Base-by-base conservation (phyloP, 2,888 invertebrate genomes). In the Nomada fabriciana region DNA sequence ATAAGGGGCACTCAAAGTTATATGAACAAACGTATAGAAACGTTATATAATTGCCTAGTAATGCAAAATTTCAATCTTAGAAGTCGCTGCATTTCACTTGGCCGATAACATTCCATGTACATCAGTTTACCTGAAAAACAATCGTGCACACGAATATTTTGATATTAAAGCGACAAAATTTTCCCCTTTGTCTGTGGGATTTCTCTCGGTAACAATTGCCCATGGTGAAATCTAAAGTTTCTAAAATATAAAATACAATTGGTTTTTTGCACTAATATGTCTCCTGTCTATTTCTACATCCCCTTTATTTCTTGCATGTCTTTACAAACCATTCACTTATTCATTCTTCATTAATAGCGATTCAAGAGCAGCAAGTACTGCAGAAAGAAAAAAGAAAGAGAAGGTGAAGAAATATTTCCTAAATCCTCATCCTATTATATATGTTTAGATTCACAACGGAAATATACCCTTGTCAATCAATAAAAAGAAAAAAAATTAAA, bases 21-120 rank as follows among this genome's bases (percentile, higher is more conserved):
- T 47, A 23, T 15, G 13, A n/a, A 42, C 50, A 36, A 72, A 63
- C 5, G 15, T 36, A 36, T 36, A 36, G 7, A 36, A 36, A 36
- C 36, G 10, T 15, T 43, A 59, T 18, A 23, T 72, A 42, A 47
- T 36, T 65, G 11, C 18, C 55, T 67, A 20, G 25, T 57, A 29
- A 43, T 23, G 53, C 42, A 43, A 79, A 20, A 59, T 15, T 50
- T 68, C 61, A 64, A 13, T 25, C 5, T 55, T 52, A 25, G 20
- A 36, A 69, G 65, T 20, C 55, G 23, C 18, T 77, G 55, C 64
- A 72, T 78, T 74, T 57, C 47, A 74, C 18, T 29, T 50, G 43
- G 47, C 61, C 23, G 29, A 50, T 67, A 74, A 68, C 82, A 83
- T 83, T 83, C 83, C 83, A 60, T 60, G 68, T 74, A 74, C 36